Percentiles rank a stretch among this genome's conserved stretches.
These are phyloP conservation scores for Phasianus colchicus DNA, from an alignment of 2,113 vertebrate genomes.

Conservation along the genomic window DNA sequence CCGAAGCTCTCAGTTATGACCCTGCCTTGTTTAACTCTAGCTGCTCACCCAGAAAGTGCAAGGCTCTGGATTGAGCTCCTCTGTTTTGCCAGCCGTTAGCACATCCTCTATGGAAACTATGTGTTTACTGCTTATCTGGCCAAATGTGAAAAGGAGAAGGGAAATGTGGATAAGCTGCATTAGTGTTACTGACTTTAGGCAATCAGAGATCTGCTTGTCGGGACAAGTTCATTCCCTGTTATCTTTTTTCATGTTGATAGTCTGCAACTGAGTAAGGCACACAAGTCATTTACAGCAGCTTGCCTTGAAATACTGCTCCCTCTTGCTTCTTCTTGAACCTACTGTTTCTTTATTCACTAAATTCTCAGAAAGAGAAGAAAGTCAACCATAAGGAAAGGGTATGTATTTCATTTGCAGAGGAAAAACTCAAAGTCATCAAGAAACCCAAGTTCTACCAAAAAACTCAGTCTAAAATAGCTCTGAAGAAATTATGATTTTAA, in stretches of 20 bases:
- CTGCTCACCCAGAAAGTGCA: fast-evolving
- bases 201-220: neutral
- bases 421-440: neutral
- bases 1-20: neutral
- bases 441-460: neutral
- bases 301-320: neutral
- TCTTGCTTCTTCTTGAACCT: fast-evolving
- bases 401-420: fast-evolving
- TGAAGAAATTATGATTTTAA: neutral
- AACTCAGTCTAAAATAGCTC: neutral
- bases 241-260: neutral
- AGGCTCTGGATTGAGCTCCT: fast-evolving
- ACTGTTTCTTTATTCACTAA: neutral
- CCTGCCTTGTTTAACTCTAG: neutral
- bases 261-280: neutral
- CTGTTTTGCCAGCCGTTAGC: neutral
- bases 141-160: neutral
- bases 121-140: neutral
- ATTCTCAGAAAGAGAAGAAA: neutral
- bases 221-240: neutral
- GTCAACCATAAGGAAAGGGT: neutral
- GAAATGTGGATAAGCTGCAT: neutral
- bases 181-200: neutral
- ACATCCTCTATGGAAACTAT: neutral
- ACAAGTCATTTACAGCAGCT: neutral